Base-by-base conservation (phyloP, 2,113 vertebrate genomes). In the Loxodonta africana region DNA sequence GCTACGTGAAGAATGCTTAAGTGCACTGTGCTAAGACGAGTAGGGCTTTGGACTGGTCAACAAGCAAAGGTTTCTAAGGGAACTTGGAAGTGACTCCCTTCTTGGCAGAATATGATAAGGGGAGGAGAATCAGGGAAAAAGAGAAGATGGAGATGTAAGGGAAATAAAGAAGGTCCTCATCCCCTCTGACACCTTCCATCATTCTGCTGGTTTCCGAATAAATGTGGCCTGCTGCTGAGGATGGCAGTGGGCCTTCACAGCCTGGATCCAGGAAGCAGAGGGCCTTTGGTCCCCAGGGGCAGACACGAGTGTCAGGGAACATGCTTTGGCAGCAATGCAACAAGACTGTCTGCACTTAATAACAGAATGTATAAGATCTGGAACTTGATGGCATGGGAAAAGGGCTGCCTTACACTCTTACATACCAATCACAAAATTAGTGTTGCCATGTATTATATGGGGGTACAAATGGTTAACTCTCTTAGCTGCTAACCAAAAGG, bases 171-270 rank as follows among this genome's bases (percentile, higher is more conserved):
- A 48, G 11, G 5, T 71, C 41, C 7, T 71, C 8, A 1, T 46
- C 11, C 25, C 83, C 15, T 88, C 8, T 67, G 67, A 0, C 20
- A 30, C 48, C 20, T 33, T 53, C 26, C 3, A 78, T 1, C 5
- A n/a, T 53, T 33, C 88, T 91, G 83, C 15, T 33, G 30, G 21
- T 48, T 94, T 96, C 37, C 62, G 69, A 83, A 83, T 44, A 76
- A 30, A n/a, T 15, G 20, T 67, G 30, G 33, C 26, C 76, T 37
- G 46, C 26, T 83, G 48, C 20, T 77, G 65, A 81, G 6, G 53
- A 60, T 78, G 14, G 3, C 53, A 57, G 12, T 80, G 74, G 74
- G 28, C 26, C 28, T 33, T 37, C 28, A 51, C 28, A 85, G n/a
- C 28, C 53, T 26, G 46, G 21, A 53, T 21, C 2, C 65, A 81